Evolutionary conservation across 1,140 invertebrate species (phyloP), one percentile per base, ranked within the genome.

Genomic region (Oryzaephilus surinamensis): DNA sequence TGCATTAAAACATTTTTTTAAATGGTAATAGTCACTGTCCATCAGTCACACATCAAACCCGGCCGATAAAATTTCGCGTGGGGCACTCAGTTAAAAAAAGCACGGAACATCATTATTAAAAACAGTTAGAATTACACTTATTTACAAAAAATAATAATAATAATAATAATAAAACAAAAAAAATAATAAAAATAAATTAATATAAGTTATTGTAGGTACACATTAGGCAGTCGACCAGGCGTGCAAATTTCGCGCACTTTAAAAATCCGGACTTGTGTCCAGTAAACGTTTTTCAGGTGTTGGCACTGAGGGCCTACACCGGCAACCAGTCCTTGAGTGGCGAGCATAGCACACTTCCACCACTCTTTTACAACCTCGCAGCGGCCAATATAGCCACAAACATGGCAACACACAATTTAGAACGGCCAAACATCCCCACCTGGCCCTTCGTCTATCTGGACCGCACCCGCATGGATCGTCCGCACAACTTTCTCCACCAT

Each of bases 341-440:
- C 77, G 72, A 41, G 83, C 81, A 66, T 94, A 92, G 52, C 79
- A 81, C 46, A 73, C 71, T 60, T 89, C 88, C 62, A 81, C 81
- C 32, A 78, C 66, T 39, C 76, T 74, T 45, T 89, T 77, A 61
- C 77, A 81, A 16, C 80, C 84, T 54, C 79, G 75, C 58, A 91
- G 73, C 36, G 91, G 91, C 85, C 87, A 93, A 65, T 95, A 95
- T 58, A 84, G 83, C 62, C 83, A 80, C 41, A 95, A 70, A 64
- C 90, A 94, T 43, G 91, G 91, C 62, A 95, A 71, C 46, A 79
- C 70, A 46, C 87, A 62, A 20, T 86, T 73, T 46, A 92, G 69
- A 13, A 82, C 75, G 13, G 74, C 77, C 51, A 95, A 73, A 62
- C 87, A 91, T 39, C 80, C 77, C 88, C 89, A 92, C 32, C 90